phyloP scores from a whole-genome alignment of 2,797 vertebrate species.

The Centropyge bicolor region DNA sequence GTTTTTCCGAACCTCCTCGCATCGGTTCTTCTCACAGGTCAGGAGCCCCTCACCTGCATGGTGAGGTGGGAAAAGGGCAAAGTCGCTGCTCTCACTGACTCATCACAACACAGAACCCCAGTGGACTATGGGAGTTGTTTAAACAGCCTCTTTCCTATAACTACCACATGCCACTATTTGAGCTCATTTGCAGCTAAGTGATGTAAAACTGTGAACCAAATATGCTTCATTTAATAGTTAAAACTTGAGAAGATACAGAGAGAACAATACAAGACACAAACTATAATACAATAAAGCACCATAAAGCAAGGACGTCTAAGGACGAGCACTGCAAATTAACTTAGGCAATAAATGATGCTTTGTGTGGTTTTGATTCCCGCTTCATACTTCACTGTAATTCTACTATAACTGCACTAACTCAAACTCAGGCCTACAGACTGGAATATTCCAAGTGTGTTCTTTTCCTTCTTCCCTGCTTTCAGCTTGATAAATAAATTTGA shows the following conservation, averaged over 20 bases:
- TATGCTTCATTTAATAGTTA: not conserved
- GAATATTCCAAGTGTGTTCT: not conserved
- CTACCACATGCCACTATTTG: not conserved
- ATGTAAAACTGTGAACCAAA: not conserved
- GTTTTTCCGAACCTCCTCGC: constrained; percentile 23
- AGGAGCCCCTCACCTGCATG: constrained; percentile 66
- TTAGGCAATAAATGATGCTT: not conserved
- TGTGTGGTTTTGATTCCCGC: not conserved
- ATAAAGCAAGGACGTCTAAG: too few relatives aligned
- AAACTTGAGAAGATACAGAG: too few relatives aligned
- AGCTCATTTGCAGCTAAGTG: not conserved
- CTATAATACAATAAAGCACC: too few relatives aligned
- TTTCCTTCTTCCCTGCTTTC: not conserved
- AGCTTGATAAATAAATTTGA: not conserved
- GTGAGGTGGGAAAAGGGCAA: constrained; percentile 64
- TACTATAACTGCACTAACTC: not conserved
- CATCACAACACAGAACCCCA: constrained; percentile 48
- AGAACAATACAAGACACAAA: too few relatives aligned
- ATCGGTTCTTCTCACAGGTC: constrained; percentile 57
- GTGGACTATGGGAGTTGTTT: not conserved
- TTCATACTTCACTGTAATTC: not conserved
- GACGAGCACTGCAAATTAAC: not conserved
- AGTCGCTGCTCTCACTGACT: constrained; percentile 63
- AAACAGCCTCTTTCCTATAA: not conserved
- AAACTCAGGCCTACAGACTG: not conserved